Conservation (phyloP, 1,140 invertebrate genomes). For the Pachypsylla venusta region DNA sequence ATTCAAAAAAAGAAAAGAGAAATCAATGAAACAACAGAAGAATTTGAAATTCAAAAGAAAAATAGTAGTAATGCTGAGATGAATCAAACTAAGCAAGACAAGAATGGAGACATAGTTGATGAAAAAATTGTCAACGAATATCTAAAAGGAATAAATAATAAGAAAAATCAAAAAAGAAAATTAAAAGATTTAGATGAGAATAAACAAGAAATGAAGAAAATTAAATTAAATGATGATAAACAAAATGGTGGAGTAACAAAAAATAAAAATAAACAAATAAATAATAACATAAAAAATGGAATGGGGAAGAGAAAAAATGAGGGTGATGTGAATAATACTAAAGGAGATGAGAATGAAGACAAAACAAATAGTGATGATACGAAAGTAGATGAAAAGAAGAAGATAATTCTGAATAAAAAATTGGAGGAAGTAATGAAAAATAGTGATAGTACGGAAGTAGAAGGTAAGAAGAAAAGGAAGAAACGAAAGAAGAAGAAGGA, state of each 20-base stretch:
- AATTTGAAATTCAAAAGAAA: slow-evolving; percentile 12
- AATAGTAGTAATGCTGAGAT: background rate
- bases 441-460: background rate
- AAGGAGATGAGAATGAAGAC: background rate
- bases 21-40: slow-evolving; percentile 19
- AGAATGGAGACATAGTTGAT: background rate
- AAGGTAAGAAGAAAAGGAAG: slow-evolving; percentile 6
- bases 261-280: slow-evolving; percentile 17
- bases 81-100: background rate
- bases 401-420: background rate
- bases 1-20: slow-evolving; percentile 14
- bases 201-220: slow-evolving; percentile 6
- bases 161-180: background rate
- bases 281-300: slow-evolving; percentile 21
- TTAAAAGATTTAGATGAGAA: slow-evolving; percentile 3
- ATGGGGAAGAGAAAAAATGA: background rate
- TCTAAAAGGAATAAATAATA: background rate
- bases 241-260: background rate
- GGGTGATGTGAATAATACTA: background rate
- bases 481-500: slow-evolving; percentile 3
- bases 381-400: background rate
- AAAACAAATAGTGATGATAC: background rate
- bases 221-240: slow-evolving; percentile 14
- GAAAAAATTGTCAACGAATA: background rate
- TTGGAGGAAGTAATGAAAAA: no score